Base-by-base conservation (phyloP, 2,797 vertebrate genomes). In the Oreochromis grahami region DNA sequence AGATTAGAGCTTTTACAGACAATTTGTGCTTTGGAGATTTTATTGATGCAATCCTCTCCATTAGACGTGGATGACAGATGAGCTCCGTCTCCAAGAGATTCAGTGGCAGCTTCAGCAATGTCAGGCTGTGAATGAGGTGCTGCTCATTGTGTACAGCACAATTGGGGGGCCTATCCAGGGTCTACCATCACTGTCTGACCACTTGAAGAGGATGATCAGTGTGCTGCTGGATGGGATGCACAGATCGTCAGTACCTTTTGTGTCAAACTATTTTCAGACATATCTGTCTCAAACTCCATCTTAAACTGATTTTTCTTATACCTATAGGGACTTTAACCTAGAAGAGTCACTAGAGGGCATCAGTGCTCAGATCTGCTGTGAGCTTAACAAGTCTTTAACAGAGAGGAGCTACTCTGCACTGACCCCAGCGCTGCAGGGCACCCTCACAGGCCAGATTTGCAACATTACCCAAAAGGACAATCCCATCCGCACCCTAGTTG, bases 201-300 rank as follows among this genome's bases (percentile, higher is more conserved):
- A 96, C 7, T 91, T 99, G 80, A 99, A 98, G 94, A 97, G 92
- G 91, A 97, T 98, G 94, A 95, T 95, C 52, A 63, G 94, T 19
- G 97, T 98, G 78, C 95, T 99, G 77, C 96, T 99, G 56, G 97
- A 99, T 83, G 98, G 96, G 88, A 97, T 98, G 96, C 97, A 96
- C 88, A 96, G 94, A 89, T 93, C 93, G 98, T 99, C 90, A 96
- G 98, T 95, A 56, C 38, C 7, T 29, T 45, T 76, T 87, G 7
- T 38, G 17, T 51, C 11, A n/a, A 11, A 77, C 11, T 80, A 41
- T 76, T 48, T 55, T 63, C 10, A 85, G 58, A 68, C 4, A 14
- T 41, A 21, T 17, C 17, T 34, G 7, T 12, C 6, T 72, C 3
- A 81, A 77, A 43, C 26, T 78, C 36, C 45, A 80, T 45, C 14